Evolutionary conservation across 2,797 vertebrate species (phyloP).

Genomic region (Anomalospiza imberbis): DNA sequence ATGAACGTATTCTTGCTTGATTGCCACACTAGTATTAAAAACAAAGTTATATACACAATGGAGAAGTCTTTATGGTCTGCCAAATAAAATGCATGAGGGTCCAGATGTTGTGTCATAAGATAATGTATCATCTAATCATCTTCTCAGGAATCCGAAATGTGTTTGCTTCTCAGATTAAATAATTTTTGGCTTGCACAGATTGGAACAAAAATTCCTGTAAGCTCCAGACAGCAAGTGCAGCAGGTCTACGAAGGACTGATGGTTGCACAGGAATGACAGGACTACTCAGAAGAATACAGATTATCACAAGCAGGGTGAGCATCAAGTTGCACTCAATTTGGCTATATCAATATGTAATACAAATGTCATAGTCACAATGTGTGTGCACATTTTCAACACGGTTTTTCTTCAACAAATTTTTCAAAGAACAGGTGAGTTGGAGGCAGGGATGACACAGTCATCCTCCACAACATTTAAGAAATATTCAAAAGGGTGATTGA

Average conservation of each 20-base stretch:
- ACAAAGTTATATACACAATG: background rate
- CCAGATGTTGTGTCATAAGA: background rate
- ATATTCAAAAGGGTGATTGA: background rate
- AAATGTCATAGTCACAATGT: background rate
- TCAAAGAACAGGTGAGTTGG: background rate
- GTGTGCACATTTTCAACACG: background rate
- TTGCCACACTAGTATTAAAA: background rate
- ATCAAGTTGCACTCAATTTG: background rate
- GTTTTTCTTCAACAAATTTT: background rate
- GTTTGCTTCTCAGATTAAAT: accelerated
- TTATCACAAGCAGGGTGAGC: background rate
- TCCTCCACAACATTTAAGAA: background rate
- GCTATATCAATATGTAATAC: background rate
- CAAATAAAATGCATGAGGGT: background rate
- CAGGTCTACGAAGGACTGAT: background rate
- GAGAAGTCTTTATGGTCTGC: background rate
- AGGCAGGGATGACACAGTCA: background rate
- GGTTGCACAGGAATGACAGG: background rate
- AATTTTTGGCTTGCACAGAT: background rate
- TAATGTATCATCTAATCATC: background rate
- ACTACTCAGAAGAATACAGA: background rate
- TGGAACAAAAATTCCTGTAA: background rate
- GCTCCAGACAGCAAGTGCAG: background rate
- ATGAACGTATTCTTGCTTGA: background rate
- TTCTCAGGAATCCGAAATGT: background rate